These are phyloP conservation scores for Agapetus fuscipes DNA, from an alignment of 2,888 invertebrate genomes.

Conservation along the genomic window DNA sequence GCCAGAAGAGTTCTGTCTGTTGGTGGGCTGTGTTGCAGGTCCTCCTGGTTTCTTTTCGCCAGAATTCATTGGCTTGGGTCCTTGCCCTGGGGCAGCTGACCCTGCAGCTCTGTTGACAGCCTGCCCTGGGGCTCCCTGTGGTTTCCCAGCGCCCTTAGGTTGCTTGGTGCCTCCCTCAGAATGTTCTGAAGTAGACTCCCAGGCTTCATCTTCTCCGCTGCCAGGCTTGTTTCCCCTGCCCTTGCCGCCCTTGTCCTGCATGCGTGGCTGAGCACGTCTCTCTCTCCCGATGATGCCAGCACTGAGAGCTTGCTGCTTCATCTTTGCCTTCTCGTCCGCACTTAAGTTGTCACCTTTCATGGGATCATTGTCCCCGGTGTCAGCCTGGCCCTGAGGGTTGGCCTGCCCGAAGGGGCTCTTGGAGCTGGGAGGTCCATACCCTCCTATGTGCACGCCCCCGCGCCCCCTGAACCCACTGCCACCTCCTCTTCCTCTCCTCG, in stretches of 20 bases:
- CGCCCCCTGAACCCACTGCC: constrained; percentile 43
- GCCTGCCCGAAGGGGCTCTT: constrained; percentile 64
- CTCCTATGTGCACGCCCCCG: constrained; percentile 35
- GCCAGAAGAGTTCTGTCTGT: constrained; percentile 28
- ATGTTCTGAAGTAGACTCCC: constrained; percentile 79
- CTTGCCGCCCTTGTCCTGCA: constrained; percentile 18
- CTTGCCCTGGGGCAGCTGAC: constrained; percentile 24
- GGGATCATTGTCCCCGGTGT: constrained; percentile 26
- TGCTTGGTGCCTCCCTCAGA: constrained; percentile 46
- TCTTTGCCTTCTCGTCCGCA: constrained; percentile 55
- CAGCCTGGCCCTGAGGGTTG: constrained; percentile 34
- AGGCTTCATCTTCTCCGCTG: constrained; percentile 54
- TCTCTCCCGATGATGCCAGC: constrained; percentile 54
- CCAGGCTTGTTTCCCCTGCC: constrained; percentile 32
- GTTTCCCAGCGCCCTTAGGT: background rate
- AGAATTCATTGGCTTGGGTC: background rate
- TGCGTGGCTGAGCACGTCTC: constrained; percentile 24
- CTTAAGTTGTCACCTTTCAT: constrained; percentile 22
- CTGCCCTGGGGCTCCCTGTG: constrained; percentile 22
- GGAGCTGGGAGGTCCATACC: constrained; percentile 72
- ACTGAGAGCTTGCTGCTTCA: constrained; percentile 55
- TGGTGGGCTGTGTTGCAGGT: constrained; percentile 22
- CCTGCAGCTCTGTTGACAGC: constrained; percentile 23
- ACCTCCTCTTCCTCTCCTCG: constrained; percentile 68
- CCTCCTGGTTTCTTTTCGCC: background rate